phyloP scores from a whole-genome alignment of 2,888 invertebrate genomes.

The Epinotia brunnichana region DNA sequence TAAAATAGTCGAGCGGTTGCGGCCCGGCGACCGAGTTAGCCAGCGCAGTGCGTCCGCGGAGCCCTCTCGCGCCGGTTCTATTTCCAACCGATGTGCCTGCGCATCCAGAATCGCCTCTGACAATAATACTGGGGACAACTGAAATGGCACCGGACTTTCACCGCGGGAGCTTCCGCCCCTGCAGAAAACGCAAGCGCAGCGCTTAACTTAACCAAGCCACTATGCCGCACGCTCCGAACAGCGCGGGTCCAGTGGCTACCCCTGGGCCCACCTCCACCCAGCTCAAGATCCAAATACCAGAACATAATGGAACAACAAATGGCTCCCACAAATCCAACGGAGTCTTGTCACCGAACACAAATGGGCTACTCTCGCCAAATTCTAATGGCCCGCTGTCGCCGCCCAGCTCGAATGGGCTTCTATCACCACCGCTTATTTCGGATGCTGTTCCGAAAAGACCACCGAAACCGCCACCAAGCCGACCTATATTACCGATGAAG shows the following conservation, averaged over 20 bases:
- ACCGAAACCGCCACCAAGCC: constrained; percentile 69
- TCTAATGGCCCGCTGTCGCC: constrained; percentile 73
- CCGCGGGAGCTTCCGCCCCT: constrained; percentile 73
- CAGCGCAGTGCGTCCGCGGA: constrained; percentile 78
- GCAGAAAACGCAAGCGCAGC: constrained; percentile 73
- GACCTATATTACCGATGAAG: constrained; percentile 74
- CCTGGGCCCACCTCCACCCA: constrained; percentile 56
- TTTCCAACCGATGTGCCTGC: constrained; percentile 77
- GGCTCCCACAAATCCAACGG: constrained; percentile 44
- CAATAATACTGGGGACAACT: constrained; percentile 71
- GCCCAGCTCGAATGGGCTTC: constrained; percentile 40
- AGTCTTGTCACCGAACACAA: constrained; percentile 41
- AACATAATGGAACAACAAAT: constrained; percentile 57
- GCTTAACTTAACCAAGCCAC: constrained; percentile 50
- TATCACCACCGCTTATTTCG: constrained; percentile 60
- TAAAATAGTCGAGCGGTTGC: constrained; percentile 79
- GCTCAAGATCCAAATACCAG: constrained; percentile 72
- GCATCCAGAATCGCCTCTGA: constrained; percentile 72
- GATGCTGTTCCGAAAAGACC: constrained; percentile 77
- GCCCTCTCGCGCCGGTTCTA: constrained; percentile 81
- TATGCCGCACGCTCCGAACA: constrained; percentile 70
- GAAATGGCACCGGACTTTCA: constrained; percentile 81
- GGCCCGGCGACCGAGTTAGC: constrained; percentile 82
- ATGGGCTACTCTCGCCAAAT: constrained; percentile 59
- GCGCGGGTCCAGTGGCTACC: constrained; percentile 52